These are phyloP conservation scores for Cataglyphis albicans DNA, from an alignment of 2,888 invertebrate genomes.

Conservation along the genomic window DNA sequence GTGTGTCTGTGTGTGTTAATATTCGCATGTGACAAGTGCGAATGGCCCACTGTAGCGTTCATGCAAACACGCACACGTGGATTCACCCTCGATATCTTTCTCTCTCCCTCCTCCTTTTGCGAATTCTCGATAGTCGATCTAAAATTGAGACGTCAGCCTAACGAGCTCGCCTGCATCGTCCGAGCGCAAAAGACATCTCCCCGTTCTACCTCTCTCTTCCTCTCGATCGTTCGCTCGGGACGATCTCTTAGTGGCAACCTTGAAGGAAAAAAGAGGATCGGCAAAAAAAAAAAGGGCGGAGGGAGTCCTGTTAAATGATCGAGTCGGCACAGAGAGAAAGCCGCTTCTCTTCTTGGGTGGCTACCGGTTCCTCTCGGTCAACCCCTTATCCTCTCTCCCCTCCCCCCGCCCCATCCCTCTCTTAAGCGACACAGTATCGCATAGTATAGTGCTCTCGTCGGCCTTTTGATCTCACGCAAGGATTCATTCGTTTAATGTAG, in stretches of 20 bases:
- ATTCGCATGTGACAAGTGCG: slow-evolving; percentile 12
- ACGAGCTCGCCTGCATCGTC: slow-evolving; percentile 78
- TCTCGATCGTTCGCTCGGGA: slow-evolving; percentile 22
- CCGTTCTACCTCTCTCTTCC: slow-evolving; percentile 37
- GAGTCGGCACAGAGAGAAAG: slow-evolving; percentile 77
- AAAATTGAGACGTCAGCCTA: slow-evolving; percentile 81
- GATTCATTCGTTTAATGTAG: neutral
- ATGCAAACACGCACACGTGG: slow-evolving; percentile 31
- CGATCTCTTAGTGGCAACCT: slow-evolving; percentile 67
- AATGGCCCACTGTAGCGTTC: slow-evolving; percentile 44
- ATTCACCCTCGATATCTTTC: slow-evolving; percentile 32
- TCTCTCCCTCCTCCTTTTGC: neutral
- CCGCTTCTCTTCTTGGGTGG: slow-evolving; percentile 83
- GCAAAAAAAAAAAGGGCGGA: slow-evolving; percentile 53
- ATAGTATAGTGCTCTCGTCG: slow-evolving; percentile 53
- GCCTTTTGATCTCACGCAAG: slow-evolving; percentile 48
- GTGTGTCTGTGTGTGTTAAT: neutral
- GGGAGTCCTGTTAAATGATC: slow-evolving; percentile 76
- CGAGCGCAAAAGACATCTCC: slow-evolving; percentile 74
- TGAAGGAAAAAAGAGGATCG: slow-evolving; percentile 58
- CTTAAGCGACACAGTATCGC: slow-evolving; percentile 49
- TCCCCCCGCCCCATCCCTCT: slow-evolving; percentile 45
- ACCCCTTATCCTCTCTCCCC: slow-evolving; percentile 49
- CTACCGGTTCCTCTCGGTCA: slow-evolving; percentile 80
- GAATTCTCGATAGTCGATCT: slow-evolving; percentile 52